phyloP scores from a whole-genome alignment of 2,113 vertebrate species.

The Aplodontia rufa region DNA sequence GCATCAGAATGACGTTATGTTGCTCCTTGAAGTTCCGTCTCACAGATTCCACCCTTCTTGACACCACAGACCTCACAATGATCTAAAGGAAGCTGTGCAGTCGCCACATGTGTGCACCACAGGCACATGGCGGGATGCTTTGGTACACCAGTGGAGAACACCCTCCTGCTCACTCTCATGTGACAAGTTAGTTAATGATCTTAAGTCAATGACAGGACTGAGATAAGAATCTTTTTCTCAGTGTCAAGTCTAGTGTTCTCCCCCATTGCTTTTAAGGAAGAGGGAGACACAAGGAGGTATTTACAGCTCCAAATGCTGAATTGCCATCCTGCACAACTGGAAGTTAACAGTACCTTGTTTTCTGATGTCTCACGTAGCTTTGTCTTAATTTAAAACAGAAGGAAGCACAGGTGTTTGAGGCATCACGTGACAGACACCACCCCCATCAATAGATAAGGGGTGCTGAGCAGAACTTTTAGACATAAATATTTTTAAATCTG shows the following conservation, averaged over 20 bases:
- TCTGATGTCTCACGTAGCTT: not conserved
- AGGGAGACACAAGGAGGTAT: not conserved
- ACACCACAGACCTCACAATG: not conserved
- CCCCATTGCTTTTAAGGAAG: not conserved
- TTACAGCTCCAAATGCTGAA: not conserved
- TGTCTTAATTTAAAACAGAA: constrained; percentile 3
- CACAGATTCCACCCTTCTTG: not conserved
- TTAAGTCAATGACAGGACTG: not conserved
- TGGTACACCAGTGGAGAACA: not conserved
- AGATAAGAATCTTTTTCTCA: not conserved
- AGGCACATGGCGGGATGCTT: not conserved
- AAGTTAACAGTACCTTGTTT: not conserved
- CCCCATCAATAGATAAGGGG: not conserved
- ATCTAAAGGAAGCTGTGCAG: not conserved
- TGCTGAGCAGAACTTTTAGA: not conserved
- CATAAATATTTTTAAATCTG: not conserved
- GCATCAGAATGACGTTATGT: not conserved
- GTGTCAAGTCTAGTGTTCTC: not conserved
- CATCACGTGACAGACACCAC: not conserved
- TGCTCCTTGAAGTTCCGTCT: not conserved
- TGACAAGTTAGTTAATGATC: not conserved
- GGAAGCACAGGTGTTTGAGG: not conserved
- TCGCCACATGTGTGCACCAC: no score
- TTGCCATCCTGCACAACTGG: not conserved
- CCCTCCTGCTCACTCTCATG: not conserved